Base-by-base conservation (phyloP, 2,797 vertebrate genomes). In the Rhinichthys osculus region DNA sequence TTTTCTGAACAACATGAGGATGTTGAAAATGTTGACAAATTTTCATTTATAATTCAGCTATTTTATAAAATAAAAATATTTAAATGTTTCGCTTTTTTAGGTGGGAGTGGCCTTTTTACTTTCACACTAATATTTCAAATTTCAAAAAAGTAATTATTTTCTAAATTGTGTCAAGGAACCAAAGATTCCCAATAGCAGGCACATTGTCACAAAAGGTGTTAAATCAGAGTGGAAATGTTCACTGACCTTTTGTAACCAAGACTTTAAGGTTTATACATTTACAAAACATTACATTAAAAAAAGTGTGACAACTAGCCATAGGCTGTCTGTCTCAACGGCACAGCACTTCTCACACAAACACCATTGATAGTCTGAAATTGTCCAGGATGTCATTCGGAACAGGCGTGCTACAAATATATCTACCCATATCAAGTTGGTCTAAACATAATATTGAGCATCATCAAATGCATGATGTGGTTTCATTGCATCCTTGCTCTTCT, bases 401-500 rank as follows among this genome's bases (percentile, higher is more conserved):
- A 44, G 59, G 16, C 8, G 17, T 79, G 78, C 9, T 33, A 30
- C 59, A 79, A 33, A 79, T 44, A 64, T 64, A 35, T 69, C 1
- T 35, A 21, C 30, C 40, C 38, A 33, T 80, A 64, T 80, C 17
- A 66, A 66, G 59, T 21, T 66, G 42, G n/a, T 66, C 78, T 69
- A 35, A 81, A 69, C 44, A 69, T 35, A 52, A 81, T 50, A 35
- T 50, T n/a, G 42, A 69, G 27, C 59, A 47, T 66, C 79, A 81
- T 69, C 30, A 50, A 35, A 81, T 69, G 64, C 13, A 69, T 69
- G 42, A 81, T 50, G 30, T 81, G 64, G 13, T 50, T 69, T 50
- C 44, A 38, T 81, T 50, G 78, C 50, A 85, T 85, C 74, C 54
- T 42, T 79, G 84, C 50, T 44, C 67, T 70, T 72, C 7, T 85